These are phyloP conservation scores for Zaprionus inermis DNA, from an alignment of 1,140 invertebrate genomes.

Conservation along the genomic window DNA sequence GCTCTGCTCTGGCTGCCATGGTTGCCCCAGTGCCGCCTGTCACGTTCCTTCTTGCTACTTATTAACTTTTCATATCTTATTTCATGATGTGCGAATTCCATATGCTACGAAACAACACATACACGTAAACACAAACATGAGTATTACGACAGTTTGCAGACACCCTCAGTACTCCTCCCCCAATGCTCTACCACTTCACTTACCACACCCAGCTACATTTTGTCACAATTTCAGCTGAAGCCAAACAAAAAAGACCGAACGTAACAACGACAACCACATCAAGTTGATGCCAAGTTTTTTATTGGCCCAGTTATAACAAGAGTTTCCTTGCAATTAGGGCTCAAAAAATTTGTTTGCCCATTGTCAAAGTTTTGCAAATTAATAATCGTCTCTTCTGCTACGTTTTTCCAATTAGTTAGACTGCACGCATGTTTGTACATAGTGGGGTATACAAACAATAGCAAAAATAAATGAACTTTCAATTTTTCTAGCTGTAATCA, in stretches of 20 bases:
- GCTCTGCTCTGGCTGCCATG: slow-evolving; percentile 33
- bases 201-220: slow-evolving; percentile 39
- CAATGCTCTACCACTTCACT: too few relatives aligned
- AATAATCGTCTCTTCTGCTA: slow-evolving; percentile 10
- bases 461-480: background rate
- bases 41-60: slow-evolving; percentile 58
- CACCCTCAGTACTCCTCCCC: background rate
- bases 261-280: slow-evolving; percentile 4
- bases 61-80: slow-evolving; percentile 73
- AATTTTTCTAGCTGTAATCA: background rate
- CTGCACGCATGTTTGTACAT: slow-evolving; percentile 37
- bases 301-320: slow-evolving; percentile 37
- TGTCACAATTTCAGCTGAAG: slow-evolving; percentile 54
- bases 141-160: slow-evolving; percentile 23
- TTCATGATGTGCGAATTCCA: slow-evolving; percentile 65
- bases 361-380: slow-evolving; percentile 18
- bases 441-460: background rate
- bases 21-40: slow-evolving; percentile 39
- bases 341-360: slow-evolving; percentile 14
- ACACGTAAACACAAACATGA: slow-evolving; percentile 16
- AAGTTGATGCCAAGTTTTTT: slow-evolving; percentile 31
- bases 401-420: slow-evolving; percentile 36
- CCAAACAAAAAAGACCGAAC: slow-evolving; percentile 14
- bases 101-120: slow-evolving; percentile 41
- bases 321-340: slow-evolving; percentile 57